phyloP scores from a whole-genome alignment of 2,888 invertebrate genomes.

The Drosophila aldrichi region DNA sequence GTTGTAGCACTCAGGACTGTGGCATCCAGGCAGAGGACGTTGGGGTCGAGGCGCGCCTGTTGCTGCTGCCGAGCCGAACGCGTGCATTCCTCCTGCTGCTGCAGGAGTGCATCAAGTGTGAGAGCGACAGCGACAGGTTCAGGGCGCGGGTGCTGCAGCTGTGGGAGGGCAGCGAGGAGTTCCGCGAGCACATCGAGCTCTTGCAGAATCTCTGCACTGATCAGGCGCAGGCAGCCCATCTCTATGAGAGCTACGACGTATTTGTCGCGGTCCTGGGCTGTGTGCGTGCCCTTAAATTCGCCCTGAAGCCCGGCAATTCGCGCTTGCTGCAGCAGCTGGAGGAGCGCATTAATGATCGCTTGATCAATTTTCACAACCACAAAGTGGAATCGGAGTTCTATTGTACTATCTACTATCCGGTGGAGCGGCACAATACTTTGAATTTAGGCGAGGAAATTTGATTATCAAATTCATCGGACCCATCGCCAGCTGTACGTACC shows the following conservation, averaged over 20 bases:
- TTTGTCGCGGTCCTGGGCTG: conserved; percentile 78
- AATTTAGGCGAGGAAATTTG: conserved; percentile 14
- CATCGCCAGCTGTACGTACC: background rate
- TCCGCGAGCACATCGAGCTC: conserved; percentile 73
- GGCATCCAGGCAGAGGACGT: conserved; percentile 69
- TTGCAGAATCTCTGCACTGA: conserved; percentile 55
- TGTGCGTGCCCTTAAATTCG: conserved; percentile 66
- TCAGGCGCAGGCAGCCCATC: conserved; percentile 1
- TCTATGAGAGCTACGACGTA: conserved; percentile 69
- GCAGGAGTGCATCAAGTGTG: conserved; percentile 34
- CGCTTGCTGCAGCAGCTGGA: conserved; percentile 75
- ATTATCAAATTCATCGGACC: conserved; percentile 3
- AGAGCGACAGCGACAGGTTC: conserved; percentile 33
- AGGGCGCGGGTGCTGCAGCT: conserved; percentile 58
- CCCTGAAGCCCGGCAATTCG: conserved; percentile 71
- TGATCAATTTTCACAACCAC: conserved; percentile 75
- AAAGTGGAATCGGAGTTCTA: conserved; percentile 80
- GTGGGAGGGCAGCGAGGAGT: conserved; percentile 71
- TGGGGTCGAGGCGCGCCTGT: conserved; percentile 59
- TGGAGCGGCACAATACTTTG: conserved; percentile 59
- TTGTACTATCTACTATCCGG: conserved; percentile 82
- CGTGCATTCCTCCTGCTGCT: conserved; percentile 63
- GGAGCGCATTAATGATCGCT: conserved; percentile 73
- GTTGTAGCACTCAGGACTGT: conserved; percentile 45
- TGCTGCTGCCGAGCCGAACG: conserved; percentile 56